These are phyloP conservation scores for Agraylea sexmaculata DNA, from an alignment of 1,140 invertebrate genomes.

Conservation along the genomic window DNA sequence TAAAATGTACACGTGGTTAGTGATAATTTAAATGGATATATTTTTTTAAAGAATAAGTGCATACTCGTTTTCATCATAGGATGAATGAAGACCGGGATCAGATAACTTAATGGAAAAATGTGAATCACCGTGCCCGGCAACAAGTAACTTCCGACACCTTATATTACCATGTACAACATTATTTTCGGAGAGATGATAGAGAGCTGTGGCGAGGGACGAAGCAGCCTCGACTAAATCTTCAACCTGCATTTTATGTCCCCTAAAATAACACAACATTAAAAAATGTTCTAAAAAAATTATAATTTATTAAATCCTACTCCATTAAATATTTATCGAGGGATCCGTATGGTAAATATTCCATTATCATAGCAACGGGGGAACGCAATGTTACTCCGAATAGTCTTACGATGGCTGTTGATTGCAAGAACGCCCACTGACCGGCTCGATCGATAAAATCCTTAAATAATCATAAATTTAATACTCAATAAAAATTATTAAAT, in stretches of 20 bases:
- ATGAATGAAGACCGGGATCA: constrained; percentile 59
- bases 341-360: constrained; percentile 67
- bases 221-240: constrained; percentile 69
- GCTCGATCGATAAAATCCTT: constrained; percentile 66
- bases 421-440: constrained; percentile 61
- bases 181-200: constrained; percentile 72
- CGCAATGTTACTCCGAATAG: constrained; percentile 65
- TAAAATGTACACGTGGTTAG: constrained; percentile 28
- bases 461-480: constrained; percentile 22
- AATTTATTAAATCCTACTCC: constrained; percentile 21
- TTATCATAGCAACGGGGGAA: constrained; percentile 62
- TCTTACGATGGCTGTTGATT: constrained; percentile 59
- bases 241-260: constrained; percentile 41
- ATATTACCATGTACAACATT: constrained; percentile 75
- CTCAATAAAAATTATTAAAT: background rate
- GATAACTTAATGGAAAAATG: constrained; percentile 65
- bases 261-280: background rate
- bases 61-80: constrained; percentile 48
- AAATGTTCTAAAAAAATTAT: background rate
- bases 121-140: constrained; percentile 52
- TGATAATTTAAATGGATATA: background rate
- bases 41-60: constrained; percentile 23
- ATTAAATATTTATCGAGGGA: constrained; percentile 63
- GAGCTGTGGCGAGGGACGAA: constrained; percentile 60
- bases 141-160: constrained; percentile 68